Evolutionary conservation across 2,888 invertebrate species (phyloP), one percentile per base, ranked within the genome.

Genomic region (Drosophila tanythrix): DNA sequence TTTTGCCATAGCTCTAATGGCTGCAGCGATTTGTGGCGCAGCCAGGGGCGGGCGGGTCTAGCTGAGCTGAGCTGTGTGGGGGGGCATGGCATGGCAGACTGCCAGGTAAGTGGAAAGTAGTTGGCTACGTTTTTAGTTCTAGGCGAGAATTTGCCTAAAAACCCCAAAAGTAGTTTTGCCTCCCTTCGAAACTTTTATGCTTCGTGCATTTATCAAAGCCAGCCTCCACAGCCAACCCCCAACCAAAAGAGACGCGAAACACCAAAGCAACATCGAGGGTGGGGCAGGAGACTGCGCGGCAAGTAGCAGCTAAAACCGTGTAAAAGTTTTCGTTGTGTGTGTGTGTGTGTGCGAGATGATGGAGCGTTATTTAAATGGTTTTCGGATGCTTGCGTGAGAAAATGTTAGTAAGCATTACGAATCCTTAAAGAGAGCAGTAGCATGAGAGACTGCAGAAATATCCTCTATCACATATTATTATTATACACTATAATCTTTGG

Each of bases 71-170:
- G 38, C 18, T 18, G 38, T 8, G 38, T 8, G 18, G 48, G 31
- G 21, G 21, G 21, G 21, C 21, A 21, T 21, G 66, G 60, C 63
- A 89, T 81, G 90, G 79, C 89, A 76, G 27, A 51, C 51, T 69
- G 90, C 79, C 90, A 86, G 84, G 90, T 85, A 88, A 88, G 86
- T 86, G 90, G 88, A 80, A 89, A 85, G 83, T 71, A 85, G 85
- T 90, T 89, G 86, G 86, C 78, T 74, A 72, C 72, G 79, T 76
- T 82, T 79, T 88, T 84, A 82, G 85, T 88, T 85, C 78, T 76
- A 79, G 74, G 83, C 83, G 82, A 89, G 77, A 90, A 87, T 87
- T 90, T 90, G 90, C 79, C 90, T 89, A 90, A 87, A 90, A 90
- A 87, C 87, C 84, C 75, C 38, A 63, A 81, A 90, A 86, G 88